A percentile compares a stretch with the other conserved stretches of the same genome.
phyloP scores from a whole-genome alignment of 2,797 vertebrate genomes.

The Labeo calbasu region DNA sequence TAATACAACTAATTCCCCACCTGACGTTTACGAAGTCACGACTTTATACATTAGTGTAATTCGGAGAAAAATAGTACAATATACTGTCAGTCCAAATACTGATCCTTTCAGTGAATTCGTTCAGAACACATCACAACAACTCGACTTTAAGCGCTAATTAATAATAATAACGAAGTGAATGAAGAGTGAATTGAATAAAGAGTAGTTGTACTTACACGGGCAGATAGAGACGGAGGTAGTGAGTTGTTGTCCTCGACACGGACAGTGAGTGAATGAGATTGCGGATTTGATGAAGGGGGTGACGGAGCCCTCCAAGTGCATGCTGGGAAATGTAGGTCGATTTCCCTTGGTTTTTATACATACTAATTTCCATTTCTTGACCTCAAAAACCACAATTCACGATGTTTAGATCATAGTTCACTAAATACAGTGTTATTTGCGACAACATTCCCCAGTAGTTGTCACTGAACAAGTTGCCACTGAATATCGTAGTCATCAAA shows the following conservation, averaged over 20 bases:
- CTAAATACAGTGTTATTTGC: neutral
- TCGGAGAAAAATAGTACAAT: neutral
- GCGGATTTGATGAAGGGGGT: slow-evolving; percentile 52
- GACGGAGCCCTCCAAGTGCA: slow-evolving; percentile 25
- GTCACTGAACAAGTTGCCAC: neutral
- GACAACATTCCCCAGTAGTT: neutral
- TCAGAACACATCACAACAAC: neutral
- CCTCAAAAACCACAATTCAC: neutral
- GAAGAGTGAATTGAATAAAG: neutral
- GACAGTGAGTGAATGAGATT: slow-evolving; percentile 73
- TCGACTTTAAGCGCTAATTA: neutral
- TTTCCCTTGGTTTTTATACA: neutral
- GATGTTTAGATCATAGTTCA: neutral
- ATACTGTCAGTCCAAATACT: neutral
- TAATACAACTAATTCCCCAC: neutral
- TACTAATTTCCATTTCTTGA: neutral
- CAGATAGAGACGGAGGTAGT: slow-evolving; percentile 67
- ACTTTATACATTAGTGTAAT: slow-evolving; percentile 16
- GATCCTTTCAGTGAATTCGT: neutral
- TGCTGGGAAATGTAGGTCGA: slow-evolving; percentile 71
- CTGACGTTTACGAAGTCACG: slow-evolving; percentile 5
- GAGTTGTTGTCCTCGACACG: slow-evolving; percentile 73
- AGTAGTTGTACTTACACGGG: slow-evolving; percentile 71
- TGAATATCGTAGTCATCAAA: neutral
- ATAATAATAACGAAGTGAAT: neutral